These are phyloP conservation scores for Araneus ventricosus DNA, from an alignment of 1,140 invertebrate species.

Conservation along the genomic window DNA sequence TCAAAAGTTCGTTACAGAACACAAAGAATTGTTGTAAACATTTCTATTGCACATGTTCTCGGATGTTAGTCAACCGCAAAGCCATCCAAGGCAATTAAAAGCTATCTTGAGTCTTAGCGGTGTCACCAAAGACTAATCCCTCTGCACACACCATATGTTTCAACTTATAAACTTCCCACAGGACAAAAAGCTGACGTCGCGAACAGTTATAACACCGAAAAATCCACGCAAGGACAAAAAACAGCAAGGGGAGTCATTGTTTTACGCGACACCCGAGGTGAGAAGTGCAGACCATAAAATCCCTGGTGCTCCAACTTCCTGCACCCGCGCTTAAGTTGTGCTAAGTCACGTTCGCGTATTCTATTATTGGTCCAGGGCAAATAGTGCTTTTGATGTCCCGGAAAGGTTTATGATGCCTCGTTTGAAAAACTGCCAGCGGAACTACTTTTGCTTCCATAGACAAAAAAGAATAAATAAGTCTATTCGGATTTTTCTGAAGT, in stretches of 20 bases:
- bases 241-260: not conserved
- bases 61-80: not conserved
- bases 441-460: not conserved
- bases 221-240: not conserved
- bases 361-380: conserved; percentile 21
- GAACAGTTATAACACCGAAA: not conserved
- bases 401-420: conserved; percentile 24
- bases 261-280: not conserved
- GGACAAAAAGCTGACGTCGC: conserved; percentile 18
- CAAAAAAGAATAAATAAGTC: not conserved
- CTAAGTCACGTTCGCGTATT: conserved; percentile 32
- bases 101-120: not conserved
- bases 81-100: not conserved
- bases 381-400: not conserved
- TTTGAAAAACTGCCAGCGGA: conserved; percentile 35
- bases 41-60: not conserved
- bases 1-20: too few species aligned
- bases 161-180: conserved; percentile 3
- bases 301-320: not conserved
- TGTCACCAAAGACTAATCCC: not conserved
- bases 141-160: not conserved
- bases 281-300: not conserved
- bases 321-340: conserved; percentile 16
- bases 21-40: not conserved
- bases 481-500: not conserved